Evolutionary conservation across 2,888 invertebrate genomes (phyloP).

Genomic region (Mechanitis mazaeus): DNA sequence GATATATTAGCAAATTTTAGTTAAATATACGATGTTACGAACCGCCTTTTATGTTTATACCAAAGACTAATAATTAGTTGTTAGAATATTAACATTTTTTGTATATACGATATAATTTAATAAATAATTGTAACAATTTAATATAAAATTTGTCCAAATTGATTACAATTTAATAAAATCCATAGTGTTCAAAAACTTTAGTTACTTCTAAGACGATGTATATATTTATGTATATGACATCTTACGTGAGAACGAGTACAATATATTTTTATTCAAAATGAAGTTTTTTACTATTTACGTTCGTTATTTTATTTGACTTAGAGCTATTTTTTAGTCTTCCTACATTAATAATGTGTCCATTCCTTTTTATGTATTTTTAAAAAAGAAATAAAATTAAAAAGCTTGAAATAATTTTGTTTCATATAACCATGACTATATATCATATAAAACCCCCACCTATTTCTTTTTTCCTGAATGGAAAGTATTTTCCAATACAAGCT

Average conservation of each 20-base stretch:
- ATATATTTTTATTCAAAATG: conserved; percentile 63
- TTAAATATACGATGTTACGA: conserved; percentile 3
- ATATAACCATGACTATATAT: too few relatives aligned
- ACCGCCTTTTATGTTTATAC: not conserved
- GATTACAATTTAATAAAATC: not conserved
- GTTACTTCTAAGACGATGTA: conserved; percentile 16
- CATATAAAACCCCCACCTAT: too few relatives aligned
- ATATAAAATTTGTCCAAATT: conserved; percentile 12
- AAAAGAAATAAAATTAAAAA: too few relatives aligned
- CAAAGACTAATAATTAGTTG: conserved; percentile 11
- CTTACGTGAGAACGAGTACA: conserved; percentile 56
- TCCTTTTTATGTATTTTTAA: too few relatives aligned
- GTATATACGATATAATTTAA: conserved; percentile 5
- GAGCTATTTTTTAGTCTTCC: too few relatives aligned
- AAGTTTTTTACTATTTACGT: conserved; percentile 56
- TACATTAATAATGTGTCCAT: too few relatives aligned
- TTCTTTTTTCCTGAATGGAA: too few relatives aligned
- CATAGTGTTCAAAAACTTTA: conserved; percentile 23
- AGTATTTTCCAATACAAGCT: too few relatives aligned
- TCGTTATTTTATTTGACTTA: conserved; percentile 27
- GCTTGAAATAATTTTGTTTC: too few relatives aligned
- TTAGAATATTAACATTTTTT: conserved; percentile 1
- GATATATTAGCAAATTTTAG: conserved; percentile 1
- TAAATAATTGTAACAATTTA: not conserved
- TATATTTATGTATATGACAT: conserved; percentile 40